Percentiles rank a stretch among this genome's conserved stretches.
These are phyloP conservation scores for Formica aserva DNA, from an alignment of 2,888 invertebrate genomes.

Conservation along the genomic window DNA sequence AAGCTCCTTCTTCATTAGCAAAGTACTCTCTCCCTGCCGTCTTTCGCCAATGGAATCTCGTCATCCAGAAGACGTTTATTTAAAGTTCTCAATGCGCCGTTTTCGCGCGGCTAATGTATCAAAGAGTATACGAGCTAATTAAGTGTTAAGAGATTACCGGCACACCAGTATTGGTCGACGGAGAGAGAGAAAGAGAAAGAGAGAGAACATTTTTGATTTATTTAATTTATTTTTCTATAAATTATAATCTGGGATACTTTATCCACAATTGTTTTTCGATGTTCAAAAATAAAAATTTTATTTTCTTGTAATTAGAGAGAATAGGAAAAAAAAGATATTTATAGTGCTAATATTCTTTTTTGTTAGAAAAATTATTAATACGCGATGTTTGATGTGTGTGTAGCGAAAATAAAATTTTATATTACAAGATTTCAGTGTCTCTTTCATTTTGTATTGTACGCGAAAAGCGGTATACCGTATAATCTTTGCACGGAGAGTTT, in stretches of 20 bases:
- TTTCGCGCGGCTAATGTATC: constrained; percentile 36
- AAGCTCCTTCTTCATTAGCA: constrained; percentile 52
- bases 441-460: neutral
- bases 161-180: too few relatives aligned
- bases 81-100: constrained; percentile 34
- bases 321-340: neutral
- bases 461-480: neutral
- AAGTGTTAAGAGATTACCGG: constrained; percentile 35
- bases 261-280: neutral
- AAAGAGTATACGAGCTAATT: constrained; percentile 28
- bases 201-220: neutral
- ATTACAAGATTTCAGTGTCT: neutral
- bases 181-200: too few relatives aligned
- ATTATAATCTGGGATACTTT: neutral
- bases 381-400: neutral
- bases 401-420: neutral
- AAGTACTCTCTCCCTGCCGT: constrained; percentile 3
- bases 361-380: neutral
- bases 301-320: neutral
- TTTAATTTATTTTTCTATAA: neutral
- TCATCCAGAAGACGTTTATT: constrained; percentile 38
- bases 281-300: neutral
- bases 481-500: neutral
- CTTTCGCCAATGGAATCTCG: constrained; percentile 29
- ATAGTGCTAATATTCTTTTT: neutral